Evolutionary conservation across 2,113 vertebrate genomes (phyloP).

Genomic region (Anser cygnoides): DNA sequence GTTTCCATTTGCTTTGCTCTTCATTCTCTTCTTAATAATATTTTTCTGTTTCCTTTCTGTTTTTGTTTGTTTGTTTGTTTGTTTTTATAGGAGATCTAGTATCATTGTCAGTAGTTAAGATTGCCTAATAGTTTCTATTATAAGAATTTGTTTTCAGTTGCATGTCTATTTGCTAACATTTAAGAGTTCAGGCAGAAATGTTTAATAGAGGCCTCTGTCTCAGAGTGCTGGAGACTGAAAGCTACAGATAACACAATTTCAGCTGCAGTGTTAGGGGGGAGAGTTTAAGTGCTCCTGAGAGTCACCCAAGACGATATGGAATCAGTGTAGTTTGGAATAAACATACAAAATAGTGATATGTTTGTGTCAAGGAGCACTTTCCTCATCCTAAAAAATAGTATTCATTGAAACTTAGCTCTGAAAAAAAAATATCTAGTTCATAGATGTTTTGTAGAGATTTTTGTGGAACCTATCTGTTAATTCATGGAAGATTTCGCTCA

Average conservation of each 20-base stretch:
- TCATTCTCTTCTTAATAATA: not conserved
- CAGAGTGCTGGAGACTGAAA: not conserved
- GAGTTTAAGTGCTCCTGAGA: not conserved
- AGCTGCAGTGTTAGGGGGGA: not conserved
- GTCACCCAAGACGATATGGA: not conserved
- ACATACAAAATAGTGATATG: not conserved
- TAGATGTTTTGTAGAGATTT: not conserved
- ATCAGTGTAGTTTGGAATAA: not conserved
- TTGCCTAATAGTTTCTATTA: not conserved
- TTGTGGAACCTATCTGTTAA: not conserved
- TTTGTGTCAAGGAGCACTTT: not conserved
- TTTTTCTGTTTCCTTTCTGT: not conserved
- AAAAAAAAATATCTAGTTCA: not conserved
- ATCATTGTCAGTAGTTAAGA: not conserved
- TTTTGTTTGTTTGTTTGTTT: not conserved
- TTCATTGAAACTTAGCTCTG: not conserved
- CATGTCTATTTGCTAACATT: not conserved
- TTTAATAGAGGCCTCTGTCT: not conserved
- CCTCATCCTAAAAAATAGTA: not conserved
- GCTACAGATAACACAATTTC: not conserved
- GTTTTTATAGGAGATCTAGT: not conserved
- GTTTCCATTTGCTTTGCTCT: not conserved
- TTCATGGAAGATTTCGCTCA: not conserved
- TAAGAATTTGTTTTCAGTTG: not conserved
- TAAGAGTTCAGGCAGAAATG: not conserved